Base-by-base conservation (phyloP, 2,888 invertebrate species). In the Tolmerus cingulatus region DNA sequence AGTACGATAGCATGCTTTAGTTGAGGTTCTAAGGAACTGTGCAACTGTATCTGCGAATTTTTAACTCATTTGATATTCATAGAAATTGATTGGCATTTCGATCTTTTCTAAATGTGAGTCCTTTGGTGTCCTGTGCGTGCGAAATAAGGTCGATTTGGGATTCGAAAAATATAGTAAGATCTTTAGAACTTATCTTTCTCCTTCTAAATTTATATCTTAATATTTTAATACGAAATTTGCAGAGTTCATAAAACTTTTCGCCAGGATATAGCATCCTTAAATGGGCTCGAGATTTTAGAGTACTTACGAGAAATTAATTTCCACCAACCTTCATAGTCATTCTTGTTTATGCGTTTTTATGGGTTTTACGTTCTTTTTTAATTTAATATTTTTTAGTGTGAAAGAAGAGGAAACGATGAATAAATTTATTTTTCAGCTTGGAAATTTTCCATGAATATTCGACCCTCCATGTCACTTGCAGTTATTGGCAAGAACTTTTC, bases 401-500 rank as follows among this genome's bases (percentile, higher is more conserved):
- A 19, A 27, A 66, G 27, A 66, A 66, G 66, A 66, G 66, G 66
- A 27, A 12, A 66, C 19, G 66, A 66, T 66, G 66, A 66, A 66
- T 66, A 66, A 66, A 66, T 66, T 66, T 66, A 79, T 79, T 46
- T 79, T 46, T 51, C 16, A n/a, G 79, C 23, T 79, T 79, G 79
- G 51, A 79, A 79, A 27, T 51, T 79, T 79, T 79, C 79, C 79
- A 46, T 46, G 51, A 79, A 46, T 46, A 79, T 79, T 79, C 40
- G 79, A 79, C 79, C 55, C 51, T 79, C 30, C 30, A 79, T 79
- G 79, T 79, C 79, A 51, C 79, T 79, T 79, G 79, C 79, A 79
- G 79, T 79, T 79, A 79, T 79, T 79, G 79, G 79, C 79, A 79
- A 79, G 79, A 79, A 79, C 79, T 79, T 79, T 79, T 51, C 79